These are phyloP conservation scores for Drosophila tsacasi DNA, from an alignment of 1,140 invertebrate genomes.

Conservation along the genomic window DNA sequence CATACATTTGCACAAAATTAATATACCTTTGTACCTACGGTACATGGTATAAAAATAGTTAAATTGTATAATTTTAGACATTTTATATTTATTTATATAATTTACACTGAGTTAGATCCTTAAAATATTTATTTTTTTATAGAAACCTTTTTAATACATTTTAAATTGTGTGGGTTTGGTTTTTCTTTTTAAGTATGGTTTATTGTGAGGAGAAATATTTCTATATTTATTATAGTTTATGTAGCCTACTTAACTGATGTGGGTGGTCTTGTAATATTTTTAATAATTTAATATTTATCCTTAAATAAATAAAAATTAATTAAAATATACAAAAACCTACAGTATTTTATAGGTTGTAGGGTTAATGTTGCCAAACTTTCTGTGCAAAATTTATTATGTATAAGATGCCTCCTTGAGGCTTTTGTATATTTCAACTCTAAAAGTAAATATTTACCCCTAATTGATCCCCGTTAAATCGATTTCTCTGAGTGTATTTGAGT, in stretches of 20 bases:
- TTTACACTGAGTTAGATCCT: too few species aligned
- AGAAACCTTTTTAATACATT: too few species aligned
- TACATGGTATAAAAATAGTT: too few species aligned
- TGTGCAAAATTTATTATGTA: not conserved
- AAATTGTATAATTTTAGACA: too few species aligned
- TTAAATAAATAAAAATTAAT: not conserved
- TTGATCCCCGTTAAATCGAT: not conserved
- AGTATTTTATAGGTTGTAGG: not conserved
- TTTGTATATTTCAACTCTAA: not conserved
- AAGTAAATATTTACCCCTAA: not conserved
- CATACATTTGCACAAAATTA: too few species aligned
- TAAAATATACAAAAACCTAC: not conserved
- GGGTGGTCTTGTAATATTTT: not conserved
- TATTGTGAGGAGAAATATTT: too few species aligned
- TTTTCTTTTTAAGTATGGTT: too few species aligned
- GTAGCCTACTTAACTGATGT: not conserved
- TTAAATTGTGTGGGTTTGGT: too few species aligned
- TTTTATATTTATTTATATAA: too few species aligned
- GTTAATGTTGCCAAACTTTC: not conserved
- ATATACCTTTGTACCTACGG: too few species aligned
- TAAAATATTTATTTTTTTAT: too few species aligned
- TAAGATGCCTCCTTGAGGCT: not conserved
- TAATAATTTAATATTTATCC: not conserved
- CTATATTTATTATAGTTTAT: too few species aligned
- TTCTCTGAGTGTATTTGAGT: slow-evolving; percentile 58